Base-by-base conservation (phyloP, 2,797 vertebrate genomes). In the Notolepis coatsorum region DNA sequence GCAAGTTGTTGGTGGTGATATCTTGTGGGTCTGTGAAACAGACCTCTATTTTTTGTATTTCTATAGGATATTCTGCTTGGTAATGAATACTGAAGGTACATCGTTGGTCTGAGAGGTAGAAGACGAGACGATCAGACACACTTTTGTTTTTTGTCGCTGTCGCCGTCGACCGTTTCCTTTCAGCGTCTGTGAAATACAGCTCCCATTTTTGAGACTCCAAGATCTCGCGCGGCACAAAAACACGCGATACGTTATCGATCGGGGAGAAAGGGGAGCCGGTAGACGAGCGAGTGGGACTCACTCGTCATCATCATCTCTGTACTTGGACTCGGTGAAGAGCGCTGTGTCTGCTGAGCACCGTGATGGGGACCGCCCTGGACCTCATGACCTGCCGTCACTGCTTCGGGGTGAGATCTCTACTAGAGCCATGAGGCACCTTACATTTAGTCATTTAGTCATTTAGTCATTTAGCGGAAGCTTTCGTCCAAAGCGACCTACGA, bases 381-480 rank as follows among this genome's bases (percentile, higher is more conserved):
- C 58, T 87, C 66, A 89, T 90, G 89, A 84, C 75, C 65, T 89
- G 81, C 64, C 45, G 0, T 0, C 10, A 74, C 43, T 95, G 94
- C 76, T 91, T 94, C 3, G 59, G 88, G 94, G 93, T 95, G 92
- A 95, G 94, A 74, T 23, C 10, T 57, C 33, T 7, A 46, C 10
- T 15, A 46, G 1, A 15, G 5, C 4, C 21, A 31, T 21, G 28
- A 51, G 31, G 10, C 46, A 53, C 75, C 17, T 18, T 37, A 52
- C 33, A n/a, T 52, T 2, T n/a, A 20, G 37, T 66, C 33, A 52
- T 17, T 41, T 46, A 51, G 15, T n/a, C n/a, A 30, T 24, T 4
- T 50, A 54, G 56, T 61, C 15, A 27, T 69, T 56, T 46, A 23
- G 37, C 41, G 38, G 23, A 39, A 7, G 35, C 20, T 64, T 56